These are phyloP conservation scores for Exephanes ischioxanthus DNA, from an alignment of 2,888 invertebrate species.

Conservation along the genomic window DNA sequence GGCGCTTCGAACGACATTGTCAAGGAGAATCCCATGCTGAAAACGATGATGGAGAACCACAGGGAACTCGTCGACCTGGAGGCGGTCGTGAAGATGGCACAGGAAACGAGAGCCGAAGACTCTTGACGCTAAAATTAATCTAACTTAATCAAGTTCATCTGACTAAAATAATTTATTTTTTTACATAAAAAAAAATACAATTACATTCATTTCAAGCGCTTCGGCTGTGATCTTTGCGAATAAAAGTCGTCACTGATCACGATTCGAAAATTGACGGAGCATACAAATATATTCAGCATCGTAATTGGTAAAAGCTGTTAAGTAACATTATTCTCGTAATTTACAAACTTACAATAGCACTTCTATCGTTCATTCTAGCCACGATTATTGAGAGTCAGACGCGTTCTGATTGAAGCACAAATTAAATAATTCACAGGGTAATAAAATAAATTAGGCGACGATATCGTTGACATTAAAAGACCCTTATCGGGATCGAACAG, in stretches of 20 bases:
- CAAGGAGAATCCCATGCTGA: conserved; percentile 51
- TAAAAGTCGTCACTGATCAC: not conserved
- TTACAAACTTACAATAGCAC: not conserved
- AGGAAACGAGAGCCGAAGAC: not conserved
- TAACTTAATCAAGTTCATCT: not conserved
- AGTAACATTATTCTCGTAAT: conserved; percentile 3
- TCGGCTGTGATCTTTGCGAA: not conserved
- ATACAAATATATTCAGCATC: conserved; percentile 11
- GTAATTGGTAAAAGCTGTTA: not conserved
- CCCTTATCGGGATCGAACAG: not conserved
- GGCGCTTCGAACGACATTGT: conserved; percentile 54
- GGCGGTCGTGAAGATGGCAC: conserved; percentile 65
- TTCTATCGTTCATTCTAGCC: not conserved
- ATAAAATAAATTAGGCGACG: not conserved
- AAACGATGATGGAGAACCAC: conserved; percentile 64
- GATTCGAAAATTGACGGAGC: not conserved
- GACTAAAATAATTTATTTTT: conserved; percentile 19
- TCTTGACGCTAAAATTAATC: conserved; percentile 5
- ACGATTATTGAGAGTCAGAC: not conserved
- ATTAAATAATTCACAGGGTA: not conserved
- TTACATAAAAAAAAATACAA: not conserved
- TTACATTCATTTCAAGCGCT: not conserved
- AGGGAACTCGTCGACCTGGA: conserved; percentile 69
- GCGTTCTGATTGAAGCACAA: not conserved
- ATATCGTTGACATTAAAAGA: conserved; percentile 29